A percentile compares a stretch with the other conserved stretches of the same genome.
Conservation (phyloP, 2,113 vertebrate species). For the Phocoena phocoena region DNA sequence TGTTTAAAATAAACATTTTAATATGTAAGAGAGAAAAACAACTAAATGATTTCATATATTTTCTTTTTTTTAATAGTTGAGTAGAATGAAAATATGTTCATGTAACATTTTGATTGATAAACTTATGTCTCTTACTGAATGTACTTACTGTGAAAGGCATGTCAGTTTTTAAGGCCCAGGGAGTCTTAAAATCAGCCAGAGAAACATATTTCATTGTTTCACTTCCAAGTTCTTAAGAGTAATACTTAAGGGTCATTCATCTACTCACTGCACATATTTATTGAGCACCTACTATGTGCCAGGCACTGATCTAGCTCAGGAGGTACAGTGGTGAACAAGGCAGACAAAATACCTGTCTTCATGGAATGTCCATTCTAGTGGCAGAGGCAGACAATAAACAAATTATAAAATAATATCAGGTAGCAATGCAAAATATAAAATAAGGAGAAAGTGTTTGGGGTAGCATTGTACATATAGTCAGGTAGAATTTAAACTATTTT, state of each 20-base stretch:
- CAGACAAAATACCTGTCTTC: neutral
- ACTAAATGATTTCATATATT: neutral
- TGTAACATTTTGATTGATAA: neutral
- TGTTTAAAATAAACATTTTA: neutral
- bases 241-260: neutral
- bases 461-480: neutral
- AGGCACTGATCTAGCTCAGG: neutral
- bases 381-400: neutral
- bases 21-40: neutral
- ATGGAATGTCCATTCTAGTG: neutral
- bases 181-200: neutral
- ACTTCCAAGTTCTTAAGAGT: neutral
- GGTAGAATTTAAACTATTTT: neutral
- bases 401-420: neutral
- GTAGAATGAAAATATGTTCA: neutral
- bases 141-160: neutral
- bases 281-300: neutral
- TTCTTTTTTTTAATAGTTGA: neutral
- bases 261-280: neutral
- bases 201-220: neutral
- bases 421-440: neutral
- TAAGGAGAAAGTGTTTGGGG: neutral
- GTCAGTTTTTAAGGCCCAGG: neutral
- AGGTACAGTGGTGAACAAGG: neutral
- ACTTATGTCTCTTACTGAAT: neutral